Percentiles rank a stretch among this genome's conserved stretches.
These are phyloP conservation scores for Neuroterus valhalla DNA, from an alignment of 1,140 invertebrate genomes.

Conservation along the genomic window DNA sequence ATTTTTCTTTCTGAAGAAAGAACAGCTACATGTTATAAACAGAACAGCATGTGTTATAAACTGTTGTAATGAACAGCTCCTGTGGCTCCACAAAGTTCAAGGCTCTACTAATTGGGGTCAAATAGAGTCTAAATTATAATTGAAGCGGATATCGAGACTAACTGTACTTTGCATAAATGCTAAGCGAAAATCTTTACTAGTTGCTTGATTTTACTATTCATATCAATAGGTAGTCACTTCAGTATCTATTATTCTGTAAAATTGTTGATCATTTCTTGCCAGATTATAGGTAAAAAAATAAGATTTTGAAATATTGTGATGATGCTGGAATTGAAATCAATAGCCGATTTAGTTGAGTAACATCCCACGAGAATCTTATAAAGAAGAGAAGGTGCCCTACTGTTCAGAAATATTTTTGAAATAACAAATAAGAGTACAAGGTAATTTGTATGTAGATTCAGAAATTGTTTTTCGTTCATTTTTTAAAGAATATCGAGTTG, in stretches of 20 bases:
- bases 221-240: not conserved
- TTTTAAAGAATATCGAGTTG: too few species aligned
- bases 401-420: too few species aligned
- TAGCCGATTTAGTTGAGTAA: too few species aligned
- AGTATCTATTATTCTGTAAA: not conserved
- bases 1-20: too few species aligned
- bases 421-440: too few species aligned
- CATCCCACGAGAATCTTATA: too few species aligned
- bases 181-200: not conserved
- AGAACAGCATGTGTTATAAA: constrained; percentile 13
- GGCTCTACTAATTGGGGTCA: constrained; percentile 22
- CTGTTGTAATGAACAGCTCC: constrained; percentile 2
- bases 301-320: too few species aligned
- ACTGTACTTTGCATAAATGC: not conserved
- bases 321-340: too few species aligned
- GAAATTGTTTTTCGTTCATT: too few species aligned
- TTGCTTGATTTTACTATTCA: not conserved
- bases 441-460: too few species aligned
- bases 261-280: not conserved
- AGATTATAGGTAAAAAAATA: not conserved
- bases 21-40: too few species aligned
- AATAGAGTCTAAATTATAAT: constrained; percentile 19
- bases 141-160: constrained; percentile 18
- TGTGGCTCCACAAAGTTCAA: constrained; percentile 22
- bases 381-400: too few species aligned